phyloP scores from a whole-genome alignment of 2,888 invertebrate genomes.

The Malthinus seriepunctatus region DNA sequence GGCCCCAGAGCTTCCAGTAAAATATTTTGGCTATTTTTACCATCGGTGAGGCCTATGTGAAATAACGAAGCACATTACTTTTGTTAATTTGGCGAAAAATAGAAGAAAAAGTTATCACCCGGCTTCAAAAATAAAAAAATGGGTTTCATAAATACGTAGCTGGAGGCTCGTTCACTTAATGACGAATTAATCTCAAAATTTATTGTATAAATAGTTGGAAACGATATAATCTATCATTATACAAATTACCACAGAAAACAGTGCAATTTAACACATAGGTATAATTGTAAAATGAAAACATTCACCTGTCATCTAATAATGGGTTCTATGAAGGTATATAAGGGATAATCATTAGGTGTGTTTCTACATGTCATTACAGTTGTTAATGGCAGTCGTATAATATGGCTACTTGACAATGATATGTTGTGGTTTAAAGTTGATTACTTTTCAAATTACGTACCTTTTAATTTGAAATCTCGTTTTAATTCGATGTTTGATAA shows the following conservation, averaged over 20 bases:
- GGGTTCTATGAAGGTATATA: slow-evolving; percentile 43
- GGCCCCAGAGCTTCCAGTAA: too few species aligned
- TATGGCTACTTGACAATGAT: slow-evolving; percentile 39
- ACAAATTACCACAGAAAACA: slow-evolving; percentile 16
- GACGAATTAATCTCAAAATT: neutral
- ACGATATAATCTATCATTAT: slow-evolving; percentile 15
- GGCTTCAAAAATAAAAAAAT: too few species aligned
- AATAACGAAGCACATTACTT: too few species aligned
- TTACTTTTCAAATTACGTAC: slow-evolving; percentile 26
- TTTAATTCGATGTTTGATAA: slow-evolving; percentile 20
- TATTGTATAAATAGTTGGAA: neutral
- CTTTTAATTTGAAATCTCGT: slow-evolving; percentile 26
- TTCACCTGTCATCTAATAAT: slow-evolving; percentile 47
- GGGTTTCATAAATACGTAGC: too few species aligned
- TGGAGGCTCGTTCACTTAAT: too few species aligned
- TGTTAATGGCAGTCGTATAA: slow-evolving; percentile 24
- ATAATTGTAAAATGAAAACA: slow-evolving; percentile 43
- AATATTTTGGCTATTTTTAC: too few species aligned
- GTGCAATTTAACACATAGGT: slow-evolving; percentile 37
- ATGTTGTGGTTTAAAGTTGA: slow-evolving; percentile 35
- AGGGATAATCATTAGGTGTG: slow-evolving; percentile 37
- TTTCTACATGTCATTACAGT: slow-evolving; percentile 39
- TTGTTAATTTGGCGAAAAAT: too few species aligned
- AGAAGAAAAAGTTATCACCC: too few species aligned
- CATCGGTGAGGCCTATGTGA: too few species aligned